These are phyloP conservation scores for Rhopalosiphum padi DNA, from an alignment of 1,140 invertebrate species.

Conservation along the genomic window DNA sequence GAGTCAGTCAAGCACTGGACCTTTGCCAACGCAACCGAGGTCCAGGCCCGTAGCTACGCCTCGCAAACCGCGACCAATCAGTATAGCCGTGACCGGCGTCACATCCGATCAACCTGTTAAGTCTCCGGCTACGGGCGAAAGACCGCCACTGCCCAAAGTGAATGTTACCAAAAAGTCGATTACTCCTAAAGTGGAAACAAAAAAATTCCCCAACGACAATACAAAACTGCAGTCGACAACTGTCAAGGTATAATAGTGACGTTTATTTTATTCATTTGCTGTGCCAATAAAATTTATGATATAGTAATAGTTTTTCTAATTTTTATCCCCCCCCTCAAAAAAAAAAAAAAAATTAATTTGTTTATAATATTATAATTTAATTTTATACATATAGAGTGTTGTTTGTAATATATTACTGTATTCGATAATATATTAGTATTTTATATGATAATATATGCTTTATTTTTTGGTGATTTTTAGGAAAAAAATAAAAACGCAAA, in stretches of 20 bases:
- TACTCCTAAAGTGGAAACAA: constrained; percentile 41
- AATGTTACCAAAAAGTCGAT: constrained; percentile 60
- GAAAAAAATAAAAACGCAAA: constrained; percentile 48
- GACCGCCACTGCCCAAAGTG: constrained; percentile 60
- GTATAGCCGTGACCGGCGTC: constrained; percentile 84
- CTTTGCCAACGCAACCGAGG: constrained; percentile 61
- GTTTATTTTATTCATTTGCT: background rate
- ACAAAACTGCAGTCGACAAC: background rate
- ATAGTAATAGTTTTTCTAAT: background rate
- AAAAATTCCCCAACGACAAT: constrained; percentile 29
- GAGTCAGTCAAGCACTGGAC: constrained; percentile 68
- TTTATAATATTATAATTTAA: too few species aligned
- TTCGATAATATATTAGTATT: background rate
- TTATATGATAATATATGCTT: background rate
- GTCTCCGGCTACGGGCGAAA: constrained; percentile 49
- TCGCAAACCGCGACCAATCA: constrained; percentile 77
- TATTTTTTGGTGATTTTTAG: background rate
- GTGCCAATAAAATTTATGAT: background rate
- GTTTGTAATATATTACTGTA: background rate
- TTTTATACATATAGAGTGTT: background rate
- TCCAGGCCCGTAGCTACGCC: constrained; percentile 66
- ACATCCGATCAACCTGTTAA: constrained; percentile 63
- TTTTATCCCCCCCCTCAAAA: background rate
- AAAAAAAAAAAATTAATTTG: background rate
- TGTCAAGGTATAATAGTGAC: background rate